Percentiles rank a stretch among this genome's conserved stretches.
Evolutionary conservation across 2,797 vertebrate species (phyloP).

Genomic region (Prionace glauca): DNA sequence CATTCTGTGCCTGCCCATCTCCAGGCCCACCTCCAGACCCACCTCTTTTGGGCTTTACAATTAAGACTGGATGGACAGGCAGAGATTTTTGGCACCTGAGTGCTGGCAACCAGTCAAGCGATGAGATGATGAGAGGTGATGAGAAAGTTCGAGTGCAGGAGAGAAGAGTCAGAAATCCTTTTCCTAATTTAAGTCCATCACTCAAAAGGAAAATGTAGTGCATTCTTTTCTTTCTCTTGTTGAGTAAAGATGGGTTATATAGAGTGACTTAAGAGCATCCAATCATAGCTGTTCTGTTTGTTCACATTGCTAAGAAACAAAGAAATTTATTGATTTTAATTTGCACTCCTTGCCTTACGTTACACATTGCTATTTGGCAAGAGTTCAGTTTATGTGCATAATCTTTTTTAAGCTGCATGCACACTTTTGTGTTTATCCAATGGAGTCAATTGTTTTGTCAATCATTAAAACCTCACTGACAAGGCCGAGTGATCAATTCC

Average conservation of each 20-base stretch:
- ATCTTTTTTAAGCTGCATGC: not conserved
- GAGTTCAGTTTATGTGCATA: not conserved
- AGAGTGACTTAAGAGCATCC: no score
- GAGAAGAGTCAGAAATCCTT: not conserved
- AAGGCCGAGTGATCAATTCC: conserved; percentile 24
- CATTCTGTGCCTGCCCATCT: no score
- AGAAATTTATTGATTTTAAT: not conserved
- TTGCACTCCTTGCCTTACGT: not conserved
- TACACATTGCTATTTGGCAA: not conserved
- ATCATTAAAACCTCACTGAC: not conserved
- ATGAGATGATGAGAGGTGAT: no score
- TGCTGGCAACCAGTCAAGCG: not conserved
- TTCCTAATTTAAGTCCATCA: not conserved
- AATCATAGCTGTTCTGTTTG: not conserved
- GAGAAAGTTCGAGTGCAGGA: not conserved
- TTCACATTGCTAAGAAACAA: not conserved
- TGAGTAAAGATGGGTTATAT: not conserved
- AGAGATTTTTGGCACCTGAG: no score
- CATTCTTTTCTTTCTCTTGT: not conserved
- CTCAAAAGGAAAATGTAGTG: not conserved
- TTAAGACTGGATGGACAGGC: no score
- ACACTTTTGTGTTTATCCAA: not conserved
- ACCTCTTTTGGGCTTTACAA: no score
- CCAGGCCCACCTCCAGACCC: no score
- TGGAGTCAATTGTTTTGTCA: not conserved